phyloP scores from a whole-genome alignment of 2,888 invertebrate species.

The Junonia oenone region DNA sequence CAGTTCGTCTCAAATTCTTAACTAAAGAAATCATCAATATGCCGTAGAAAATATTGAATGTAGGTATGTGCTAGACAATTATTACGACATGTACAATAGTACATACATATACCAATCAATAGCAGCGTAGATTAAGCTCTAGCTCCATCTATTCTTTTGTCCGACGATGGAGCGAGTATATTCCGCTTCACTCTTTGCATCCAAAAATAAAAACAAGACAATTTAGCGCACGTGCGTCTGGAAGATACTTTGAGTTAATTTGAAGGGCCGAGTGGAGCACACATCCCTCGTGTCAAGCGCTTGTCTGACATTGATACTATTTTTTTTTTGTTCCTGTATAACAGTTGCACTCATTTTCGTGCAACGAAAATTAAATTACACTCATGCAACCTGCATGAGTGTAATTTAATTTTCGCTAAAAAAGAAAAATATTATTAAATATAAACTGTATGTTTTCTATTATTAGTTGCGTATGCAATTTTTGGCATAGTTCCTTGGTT shows the following conservation, averaged over 20 bases:
- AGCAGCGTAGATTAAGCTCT: not conserved
- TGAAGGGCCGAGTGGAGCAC: conserved; percentile 1
- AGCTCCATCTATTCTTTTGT: not conserved
- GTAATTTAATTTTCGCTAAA: too few species aligned
- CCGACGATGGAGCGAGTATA: not conserved
- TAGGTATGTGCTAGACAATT: too few species aligned
- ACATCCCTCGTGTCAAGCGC: conserved; percentile 5
- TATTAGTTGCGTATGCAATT: too few species aligned
- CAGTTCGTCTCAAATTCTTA: too few species aligned
- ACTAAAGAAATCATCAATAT: too few species aligned
- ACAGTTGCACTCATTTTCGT: too few species aligned
- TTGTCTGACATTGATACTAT: conserved; percentile 26
- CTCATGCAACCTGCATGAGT: too few species aligned
- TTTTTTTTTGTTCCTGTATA: conserved; percentile 7
- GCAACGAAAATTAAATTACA: too few species aligned
- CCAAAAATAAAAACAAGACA: conserved; percentile 12
- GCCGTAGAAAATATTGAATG: not conserved
- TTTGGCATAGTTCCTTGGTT: too few species aligned
- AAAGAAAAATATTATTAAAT: too few species aligned
- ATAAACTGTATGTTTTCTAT: too few species aligned
- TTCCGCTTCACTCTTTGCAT: conserved; percentile 1
- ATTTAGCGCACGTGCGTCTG: conserved; percentile 14
- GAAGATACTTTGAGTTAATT: conserved; percentile 19
- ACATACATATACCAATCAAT: not conserved
- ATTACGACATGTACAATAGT: too few species aligned